Base-by-base conservation (phyloP, 2,888 invertebrate genomes). In the Antitype chi region DNA sequence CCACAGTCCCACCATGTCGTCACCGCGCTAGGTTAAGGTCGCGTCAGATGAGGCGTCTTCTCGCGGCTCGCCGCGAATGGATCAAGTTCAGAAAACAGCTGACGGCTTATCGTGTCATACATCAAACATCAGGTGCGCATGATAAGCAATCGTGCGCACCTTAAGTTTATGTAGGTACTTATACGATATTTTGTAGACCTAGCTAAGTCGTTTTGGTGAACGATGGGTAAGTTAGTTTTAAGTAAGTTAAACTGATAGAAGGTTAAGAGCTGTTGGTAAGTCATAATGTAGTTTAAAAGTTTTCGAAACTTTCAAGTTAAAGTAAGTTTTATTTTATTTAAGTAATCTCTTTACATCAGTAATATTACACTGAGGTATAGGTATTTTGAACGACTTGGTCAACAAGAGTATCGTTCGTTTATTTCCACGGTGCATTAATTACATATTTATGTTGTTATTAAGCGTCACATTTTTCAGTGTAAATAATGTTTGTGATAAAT, bases 11-110 rank as follows among this genome's bases (percentile, higher is more conserved):
- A 78, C 85, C 84, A 81, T 84, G 81, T 80, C 88, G 87, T 82
- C 85, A 80, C 74, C 75, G 70, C 71, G 74, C 72, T 88, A 76
- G 86, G 86, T 85, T 82, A 82, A 88, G 80, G 82, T 81, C 72
- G 81, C 74, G 67, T 77, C 80, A 87, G 87, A 88, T 76, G 71
- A 81, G 53, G 38, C 68, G 25, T 55, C 73, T 85, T 49, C 62
- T 70, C 70, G 28, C 60, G 71, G 20, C 68, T 23, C 57, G 76
- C 68, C 70, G 75, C 70, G 75, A 82, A 89, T 77, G 77, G 72
- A 86, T 83, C 86, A 83, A 88, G 72, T 84, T 74, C 74, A 74
- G n/a, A 76, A 68, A 63, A 73, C 86, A 85, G 85, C 86, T 82
- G 82, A 73, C 70, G 23, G 20, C 15, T 49, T 53, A 52, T 67